These are phyloP conservation scores for Holothuria scabra DNA, from an alignment of 53 echinoderm and acorn worm species.

Conservation along the genomic window DNA sequence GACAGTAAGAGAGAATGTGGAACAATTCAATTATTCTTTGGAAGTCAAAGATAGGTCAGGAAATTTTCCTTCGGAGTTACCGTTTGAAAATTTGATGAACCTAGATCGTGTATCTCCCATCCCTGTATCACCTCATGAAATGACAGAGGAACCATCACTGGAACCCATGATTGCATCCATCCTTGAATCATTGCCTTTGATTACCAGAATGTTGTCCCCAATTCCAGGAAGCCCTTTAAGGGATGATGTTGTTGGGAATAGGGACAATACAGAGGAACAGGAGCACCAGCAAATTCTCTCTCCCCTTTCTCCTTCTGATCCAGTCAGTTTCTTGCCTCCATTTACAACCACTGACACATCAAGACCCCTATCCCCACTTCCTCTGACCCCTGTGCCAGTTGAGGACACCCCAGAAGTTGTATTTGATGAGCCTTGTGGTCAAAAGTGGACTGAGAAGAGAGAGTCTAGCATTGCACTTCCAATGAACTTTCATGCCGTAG, in stretches of 20 bases:
- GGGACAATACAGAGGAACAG: conserved; percentile 7
- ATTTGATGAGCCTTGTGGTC: background rate
- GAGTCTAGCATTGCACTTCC: background rate
- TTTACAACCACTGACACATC: background rate
- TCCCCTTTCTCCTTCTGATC: conserved; percentile 29
- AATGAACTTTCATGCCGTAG: conserved; percentile 4
- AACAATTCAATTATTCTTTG: too few relatives aligned
- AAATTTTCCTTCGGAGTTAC: too few relatives aligned
- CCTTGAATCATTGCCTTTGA: conserved; percentile 18
- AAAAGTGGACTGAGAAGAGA: too few relatives aligned
- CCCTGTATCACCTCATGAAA: too few relatives aligned
- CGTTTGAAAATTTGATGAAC: too few relatives aligned
- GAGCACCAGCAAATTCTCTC: conserved; percentile 26
- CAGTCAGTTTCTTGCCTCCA: conserved; percentile 29
- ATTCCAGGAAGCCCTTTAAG: conserved; percentile 22
- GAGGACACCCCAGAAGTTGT: background rate
- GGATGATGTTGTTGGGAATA: background rate
- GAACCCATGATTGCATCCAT: conserved; percentile 30
- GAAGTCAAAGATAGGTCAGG: too few relatives aligned
- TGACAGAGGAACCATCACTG: background rate
- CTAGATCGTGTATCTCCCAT: too few relatives aligned
- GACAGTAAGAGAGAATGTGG: too few relatives aligned
- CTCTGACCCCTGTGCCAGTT: conserved; percentile 21
- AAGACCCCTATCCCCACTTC: conserved; percentile 25
- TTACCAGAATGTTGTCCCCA: conserved; percentile 17